Evolutionary conservation across 30 jellyfish, hydroid and myxozoan genomes (phyloP).

Genomic region (Haliclystus octoradiatus): DNA sequence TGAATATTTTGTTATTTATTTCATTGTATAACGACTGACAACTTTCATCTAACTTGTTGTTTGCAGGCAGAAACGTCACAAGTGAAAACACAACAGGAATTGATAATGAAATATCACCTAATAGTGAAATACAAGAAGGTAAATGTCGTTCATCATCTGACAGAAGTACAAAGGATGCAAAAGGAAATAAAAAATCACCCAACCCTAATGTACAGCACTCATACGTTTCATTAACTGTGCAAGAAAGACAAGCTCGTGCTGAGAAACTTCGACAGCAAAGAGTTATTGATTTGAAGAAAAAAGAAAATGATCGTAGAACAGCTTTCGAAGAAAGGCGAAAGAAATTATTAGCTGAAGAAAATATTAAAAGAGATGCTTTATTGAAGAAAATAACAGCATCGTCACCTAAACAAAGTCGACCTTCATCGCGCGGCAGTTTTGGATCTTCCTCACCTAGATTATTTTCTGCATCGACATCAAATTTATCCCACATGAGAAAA

Average conservation of each 20-base stretch:
- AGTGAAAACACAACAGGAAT: too few relatives aligned
- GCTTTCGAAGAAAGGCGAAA: conserved; percentile 57
- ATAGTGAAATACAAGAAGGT: too few relatives aligned
- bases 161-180: neutral
- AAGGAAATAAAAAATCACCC: neutral
- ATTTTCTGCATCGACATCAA: conserved; percentile 44
- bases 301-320: conserved; percentile 60
- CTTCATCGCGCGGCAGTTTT: conserved; percentile 12
- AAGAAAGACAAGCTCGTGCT: conserved; percentile 39
- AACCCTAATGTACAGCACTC: neutral
- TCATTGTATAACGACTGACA: too few relatives aligned
- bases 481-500: conserved; percentile 2
- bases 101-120: too few relatives aligned
- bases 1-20: too few relatives aligned
- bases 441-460: conserved; percentile 51
- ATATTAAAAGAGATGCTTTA: conserved; percentile 36
- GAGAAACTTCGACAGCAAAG: conserved; percentile 54
- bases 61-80: too few relatives aligned
- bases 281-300: conserved; percentile 34
- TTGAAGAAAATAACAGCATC: conserved; percentile 38
- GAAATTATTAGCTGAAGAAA: conserved; percentile 52
- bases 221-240: conserved; percentile 14
- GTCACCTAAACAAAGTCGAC: conserved; percentile 34
- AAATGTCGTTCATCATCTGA: too few relatives aligned
- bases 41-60: too few relatives aligned